Evolutionary conservation across 2,113 vertebrate species (phyloP), one percentile per base, ranked within the genome.

Genomic region (Sphaerodactylus townsendi): DNA sequence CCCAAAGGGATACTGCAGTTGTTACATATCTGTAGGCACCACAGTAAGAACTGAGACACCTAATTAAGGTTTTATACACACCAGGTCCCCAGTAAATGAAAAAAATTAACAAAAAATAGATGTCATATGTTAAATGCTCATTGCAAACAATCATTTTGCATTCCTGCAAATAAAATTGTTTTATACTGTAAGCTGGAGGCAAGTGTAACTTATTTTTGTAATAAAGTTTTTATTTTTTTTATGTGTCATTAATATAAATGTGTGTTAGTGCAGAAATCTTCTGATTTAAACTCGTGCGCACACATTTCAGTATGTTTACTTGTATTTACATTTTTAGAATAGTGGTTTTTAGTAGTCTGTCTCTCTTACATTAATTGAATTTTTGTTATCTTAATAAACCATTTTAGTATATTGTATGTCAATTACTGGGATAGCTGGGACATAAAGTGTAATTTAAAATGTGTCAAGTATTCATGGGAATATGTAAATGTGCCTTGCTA

Each of bases 121-220:
- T 98, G 97, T 98, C 98, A 98, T 98, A 98, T 98, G 98, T 99
- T 99, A 85, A 98, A 97, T 98, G 95, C 97, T 99, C 96, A 97
- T 98, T 97, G 96, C 96, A 98, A 99, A 99, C 98, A 99, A 99
- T 96, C 96, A 97, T 99, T 97, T 97, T 99, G 98, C 98, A 99
- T 99, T 99, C 98, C 98, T 99, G 97, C 96, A 98, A 98, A 98
- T 98, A 97, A 98, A 97, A 98, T 97, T 98, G 97, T 99, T 98
- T 99, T 98, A 98, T 99, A 98, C 97, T 98, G 97, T 98, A 98
- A 98, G 98, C 99, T 99, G 98, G 97, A 99, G 98, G 98, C 98
- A 98, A 99, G 99, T 99, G 98, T 99, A 99, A 99, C 98, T 99
- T 99, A 99, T 99, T 99, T 99, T 99, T 99, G 98, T 99, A 99